Conservation (phyloP, 2,113 vertebrate genomes). For the Scophthalmus maximus region DNA sequence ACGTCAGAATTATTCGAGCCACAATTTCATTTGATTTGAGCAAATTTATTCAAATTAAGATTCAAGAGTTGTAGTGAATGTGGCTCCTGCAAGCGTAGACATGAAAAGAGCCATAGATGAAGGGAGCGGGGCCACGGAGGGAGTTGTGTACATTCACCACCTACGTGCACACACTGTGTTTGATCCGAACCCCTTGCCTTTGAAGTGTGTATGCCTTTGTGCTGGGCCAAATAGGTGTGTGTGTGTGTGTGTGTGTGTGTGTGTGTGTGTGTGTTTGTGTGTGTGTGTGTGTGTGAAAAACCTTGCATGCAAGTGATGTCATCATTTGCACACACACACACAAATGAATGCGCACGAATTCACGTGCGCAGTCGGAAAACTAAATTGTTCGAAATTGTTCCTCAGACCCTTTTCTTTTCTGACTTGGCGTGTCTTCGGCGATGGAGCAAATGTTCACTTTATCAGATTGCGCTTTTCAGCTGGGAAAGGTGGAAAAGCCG, state of each 20-base stretch:
- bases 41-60: constrained; percentile 75
- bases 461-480: constrained; percentile 37
- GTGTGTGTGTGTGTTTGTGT: constrained; percentile 14
- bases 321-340: constrained; percentile 28
- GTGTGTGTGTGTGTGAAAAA: constrained; percentile 28
- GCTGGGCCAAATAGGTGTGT: constrained; percentile 63
- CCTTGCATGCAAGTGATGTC: constrained; percentile 58
- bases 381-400: constrained; percentile 45
- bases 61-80: constrained; percentile 70
- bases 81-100: constrained; percentile 70
- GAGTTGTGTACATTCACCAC: constrained; percentile 69
- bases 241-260: constrained; percentile 16
- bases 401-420: constrained; percentile 30
- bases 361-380: constrained; percentile 36
- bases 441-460: constrained; percentile 40
- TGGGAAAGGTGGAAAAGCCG: not conserved
- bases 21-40: constrained; percentile 69
- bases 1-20: constrained; percentile 67
- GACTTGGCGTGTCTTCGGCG: constrained; percentile 41
- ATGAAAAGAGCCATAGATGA: constrained; percentile 78
- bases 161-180: constrained; percentile 68
- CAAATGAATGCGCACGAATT: constrained; percentile 9
- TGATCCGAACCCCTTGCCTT: constrained; percentile 70
- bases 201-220: constrained; percentile 75
- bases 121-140: constrained; percentile 69